Base-by-base conservation (phyloP, 2,113 vertebrate genomes). In the Ochotona curzoniae region DNA sequence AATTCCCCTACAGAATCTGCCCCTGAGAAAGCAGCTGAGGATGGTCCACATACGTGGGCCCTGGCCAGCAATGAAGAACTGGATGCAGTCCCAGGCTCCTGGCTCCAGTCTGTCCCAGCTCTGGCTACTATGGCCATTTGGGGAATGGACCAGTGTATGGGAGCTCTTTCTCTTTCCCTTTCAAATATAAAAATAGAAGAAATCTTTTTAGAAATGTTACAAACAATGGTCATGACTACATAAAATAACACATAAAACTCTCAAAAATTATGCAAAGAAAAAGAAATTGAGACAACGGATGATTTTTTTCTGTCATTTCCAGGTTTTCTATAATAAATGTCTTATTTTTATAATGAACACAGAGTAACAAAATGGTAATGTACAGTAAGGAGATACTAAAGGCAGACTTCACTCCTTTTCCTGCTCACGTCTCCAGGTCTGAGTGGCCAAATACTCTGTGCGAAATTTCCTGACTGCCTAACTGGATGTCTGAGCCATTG, bases 341-440 rank as follows among this genome's bases (percentile, higher is more conserved):
- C 51, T 84, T 73, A 44, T 78, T 93, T 92, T 51, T 87, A 38
- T 57, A 64, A 93, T n/a, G 28, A 91, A 38, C 21, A 51, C 25
- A 66, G 30, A 3, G 35, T 64, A 3, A 75, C 78, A 47, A 76
- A 76, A 75, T n/a, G n/a, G 17, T 44, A 28, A 83, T 23, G 20
- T 28, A 66, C 35, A 44, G 2, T 44, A 32, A 86, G 18, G 25
- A 35, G 10, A n/a, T 44, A 66, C 21, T 44, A 49, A 63, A 8
- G 49, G 35, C 80, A 30, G 47, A 80, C 13, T 89, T 89, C 17
- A 44, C 57, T 49, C 23, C 7, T 83, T 54, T 91, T 20, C 63
- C 17, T 64, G 66, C 64, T 91, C 66, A 32, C 28, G n/a, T 63
- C 23, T 80, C 35, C 26, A 81, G 64, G 61, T 38, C 49, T 54